These are phyloP conservation scores for Pseudomyrmex pallidus DNA, from an alignment of 1,140 invertebrate genomes.

Conservation along the genomic window DNA sequence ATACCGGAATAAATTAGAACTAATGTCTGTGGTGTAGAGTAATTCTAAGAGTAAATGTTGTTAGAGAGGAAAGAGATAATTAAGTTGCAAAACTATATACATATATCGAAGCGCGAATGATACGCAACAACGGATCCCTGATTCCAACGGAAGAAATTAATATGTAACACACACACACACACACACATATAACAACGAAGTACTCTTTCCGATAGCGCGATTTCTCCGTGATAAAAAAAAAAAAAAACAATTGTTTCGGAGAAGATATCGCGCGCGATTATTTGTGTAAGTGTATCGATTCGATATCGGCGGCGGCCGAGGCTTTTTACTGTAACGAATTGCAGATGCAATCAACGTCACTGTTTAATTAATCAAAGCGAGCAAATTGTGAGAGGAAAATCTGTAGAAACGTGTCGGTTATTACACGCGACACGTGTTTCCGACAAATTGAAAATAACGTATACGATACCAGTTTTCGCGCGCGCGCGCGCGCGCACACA, in stretches of 20 bases:
- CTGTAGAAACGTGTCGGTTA: background rate
- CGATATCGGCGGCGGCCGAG: conserved; percentile 19
- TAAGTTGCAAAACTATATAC: too few species aligned
- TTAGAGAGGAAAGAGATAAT: background rate
- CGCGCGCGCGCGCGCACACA: conserved; percentile 1
- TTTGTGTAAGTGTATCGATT: conserved; percentile 37
- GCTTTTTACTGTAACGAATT: conserved; percentile 78
- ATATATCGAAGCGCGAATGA: too few species aligned
- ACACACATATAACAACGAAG: background rate
- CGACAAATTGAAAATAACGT: conserved; percentile 34
- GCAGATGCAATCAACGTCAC: conserved; percentile 82
- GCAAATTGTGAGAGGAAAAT: conserved; percentile 8
- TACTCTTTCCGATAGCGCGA: conserved; percentile 1
- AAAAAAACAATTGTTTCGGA: conserved; percentile 13
- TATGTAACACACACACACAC: background rate
- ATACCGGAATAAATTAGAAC: too few species aligned
- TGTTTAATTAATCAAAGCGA: conserved; percentile 42
- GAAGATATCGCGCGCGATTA: conserved; percentile 27
- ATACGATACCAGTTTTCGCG: conserved; percentile 29
- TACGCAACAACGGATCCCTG: background rate
- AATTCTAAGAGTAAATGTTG: background rate
- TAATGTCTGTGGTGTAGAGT: too few species aligned
- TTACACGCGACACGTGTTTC: conserved; percentile 19
- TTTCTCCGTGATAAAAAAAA: background rate
- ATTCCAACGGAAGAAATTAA: conserved; percentile 39